These are phyloP conservation scores for Amazonetta brasiliensis DNA, from an alignment of 2,797 vertebrate genomes.

Conservation along the genomic window DNA sequence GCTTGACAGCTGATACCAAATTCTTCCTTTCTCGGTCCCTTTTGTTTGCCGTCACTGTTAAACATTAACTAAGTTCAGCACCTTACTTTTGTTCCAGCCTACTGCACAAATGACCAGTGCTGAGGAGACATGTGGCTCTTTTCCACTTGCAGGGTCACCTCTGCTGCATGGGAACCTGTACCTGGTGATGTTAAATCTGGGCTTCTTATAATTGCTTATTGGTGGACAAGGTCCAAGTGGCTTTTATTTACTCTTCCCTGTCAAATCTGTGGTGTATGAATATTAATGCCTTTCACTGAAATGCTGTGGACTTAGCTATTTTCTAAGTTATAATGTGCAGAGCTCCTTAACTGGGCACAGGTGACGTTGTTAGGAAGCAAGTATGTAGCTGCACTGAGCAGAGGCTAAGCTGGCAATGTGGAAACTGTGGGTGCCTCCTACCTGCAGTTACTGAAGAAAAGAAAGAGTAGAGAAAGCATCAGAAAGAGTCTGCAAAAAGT, in stretches of 20 bases:
- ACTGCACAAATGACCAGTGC: neutral
- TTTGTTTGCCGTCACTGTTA: neutral
- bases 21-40: neutral
- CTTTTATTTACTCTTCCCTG: neutral
- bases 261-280: neutral
- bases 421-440: neutral
- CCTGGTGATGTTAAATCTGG: neutral
- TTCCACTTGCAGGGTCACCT: neutral
- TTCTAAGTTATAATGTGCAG: neutral
- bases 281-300: neutral
- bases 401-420: neutral
- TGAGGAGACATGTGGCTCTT: fast-evolving
- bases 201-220: neutral
- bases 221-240: neutral
- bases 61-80: neutral
- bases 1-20: neutral
- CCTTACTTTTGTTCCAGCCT: neutral
- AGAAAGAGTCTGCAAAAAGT: neutral
- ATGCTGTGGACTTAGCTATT: neutral
- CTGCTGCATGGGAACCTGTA: neutral
- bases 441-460: too few species aligned
- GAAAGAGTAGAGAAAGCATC: neutral
- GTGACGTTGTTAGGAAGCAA: fast-evolving
- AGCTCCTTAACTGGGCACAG: neutral
- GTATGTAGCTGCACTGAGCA: fast-evolving